Evolutionary conservation across 1,140 invertebrate genomes (phyloP).

Genomic region (Megalonaias nervosa): DNA sequence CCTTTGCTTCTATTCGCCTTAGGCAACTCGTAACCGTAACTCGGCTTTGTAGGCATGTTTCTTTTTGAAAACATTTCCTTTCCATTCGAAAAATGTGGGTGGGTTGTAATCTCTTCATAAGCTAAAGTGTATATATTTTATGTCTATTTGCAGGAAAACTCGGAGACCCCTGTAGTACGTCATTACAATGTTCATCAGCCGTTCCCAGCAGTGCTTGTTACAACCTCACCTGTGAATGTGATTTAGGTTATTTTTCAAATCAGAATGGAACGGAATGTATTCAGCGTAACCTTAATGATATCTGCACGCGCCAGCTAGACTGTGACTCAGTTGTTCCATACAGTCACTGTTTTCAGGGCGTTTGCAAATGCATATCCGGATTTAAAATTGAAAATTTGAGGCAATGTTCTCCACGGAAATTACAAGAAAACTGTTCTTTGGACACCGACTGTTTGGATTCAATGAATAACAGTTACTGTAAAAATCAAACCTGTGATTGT

Average conservation of each 20-base stretch:
- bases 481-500: conserved; percentile 28
- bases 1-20: too few species aligned
- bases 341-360: conserved; percentile 36
- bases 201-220: background rate
- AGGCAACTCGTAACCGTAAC: too few species aligned
- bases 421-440: conserved; percentile 37
- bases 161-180: too few species aligned
- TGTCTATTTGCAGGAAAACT: too few species aligned
- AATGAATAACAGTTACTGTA: conserved; percentile 33
- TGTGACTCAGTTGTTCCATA: conserved; percentile 35
- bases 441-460: conserved; percentile 39
- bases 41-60: too few species aligned
- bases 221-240: background rate
- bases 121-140: too few species aligned
- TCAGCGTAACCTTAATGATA: conserved; percentile 14
- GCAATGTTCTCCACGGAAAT: conserved; percentile 22
- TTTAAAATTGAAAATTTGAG: conserved; percentile 3
- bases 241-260: background rate
- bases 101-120: too few species aligned
- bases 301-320: conserved; percentile 33
- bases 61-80: too few species aligned
- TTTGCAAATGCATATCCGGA: conserved; percentile 28
- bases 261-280: background rate
- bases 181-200: too few species aligned
- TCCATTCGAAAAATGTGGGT: too few species aligned